Conservation (phyloP, 2,113 vertebrate species). For the Poecilia latipinna region DNA sequence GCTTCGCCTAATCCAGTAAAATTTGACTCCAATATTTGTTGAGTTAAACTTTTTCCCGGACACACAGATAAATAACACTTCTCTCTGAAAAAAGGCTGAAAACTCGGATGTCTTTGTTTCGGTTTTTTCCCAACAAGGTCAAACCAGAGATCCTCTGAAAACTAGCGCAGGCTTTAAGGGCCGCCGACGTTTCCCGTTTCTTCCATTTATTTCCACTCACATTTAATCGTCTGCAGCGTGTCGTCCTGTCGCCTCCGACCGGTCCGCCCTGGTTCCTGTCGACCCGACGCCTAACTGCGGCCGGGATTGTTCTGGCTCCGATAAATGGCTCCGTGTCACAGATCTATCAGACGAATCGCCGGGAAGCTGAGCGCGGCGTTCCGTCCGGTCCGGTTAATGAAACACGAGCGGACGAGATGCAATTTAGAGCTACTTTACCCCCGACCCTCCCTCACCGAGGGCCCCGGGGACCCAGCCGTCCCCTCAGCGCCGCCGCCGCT, state of each 20-base stretch:
- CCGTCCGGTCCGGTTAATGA: conserved; percentile 83
- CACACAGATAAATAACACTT: neutral
- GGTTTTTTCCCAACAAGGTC: conserved; percentile 21
- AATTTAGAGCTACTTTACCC: conserved; percentile 88
- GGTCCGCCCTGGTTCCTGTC: rapidly evolving
- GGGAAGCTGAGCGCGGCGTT: conserved; percentile 58
- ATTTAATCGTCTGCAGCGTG: conserved; percentile 35
- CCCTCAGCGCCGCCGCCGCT: conserved; percentile 58
- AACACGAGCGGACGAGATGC: conserved; percentile 75
- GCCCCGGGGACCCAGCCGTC: conserved; percentile 49
- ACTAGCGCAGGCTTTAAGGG: neutral
- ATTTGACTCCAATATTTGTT: neutral
- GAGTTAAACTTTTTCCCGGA: too few species aligned
- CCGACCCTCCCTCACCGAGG: conserved; percentile 71
- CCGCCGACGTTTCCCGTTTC: neutral
- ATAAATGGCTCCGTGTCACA: conserved; percentile 77
- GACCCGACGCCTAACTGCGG: neutral
- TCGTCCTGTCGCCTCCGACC: neutral
- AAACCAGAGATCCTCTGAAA: conserved; percentile 25
- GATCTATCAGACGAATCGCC: conserved; percentile 72
- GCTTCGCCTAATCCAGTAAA: neutral
- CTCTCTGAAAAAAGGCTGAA: neutral
- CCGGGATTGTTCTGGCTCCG: conserved; percentile 44
- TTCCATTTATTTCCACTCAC: conserved; percentile 3
- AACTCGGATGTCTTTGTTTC: neutral